These are phyloP conservation scores for Noctua pronuba DNA, from an alignment of 2,888 invertebrate species.

Conservation along the genomic window DNA sequence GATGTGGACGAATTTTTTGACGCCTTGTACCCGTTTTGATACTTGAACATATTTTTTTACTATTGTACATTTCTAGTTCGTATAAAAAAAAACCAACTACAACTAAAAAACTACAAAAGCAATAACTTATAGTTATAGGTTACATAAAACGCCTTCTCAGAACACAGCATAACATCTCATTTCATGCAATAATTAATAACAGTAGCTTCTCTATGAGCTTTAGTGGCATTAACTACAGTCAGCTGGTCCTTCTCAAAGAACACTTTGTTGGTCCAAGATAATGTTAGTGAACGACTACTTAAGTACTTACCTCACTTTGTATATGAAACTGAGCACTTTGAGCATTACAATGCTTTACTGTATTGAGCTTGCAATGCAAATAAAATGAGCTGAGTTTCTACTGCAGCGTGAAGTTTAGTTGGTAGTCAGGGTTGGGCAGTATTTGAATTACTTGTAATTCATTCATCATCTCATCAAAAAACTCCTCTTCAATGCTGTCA, in stretches of 20 bases:
- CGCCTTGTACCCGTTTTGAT: no score
- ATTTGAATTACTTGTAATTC: no score
- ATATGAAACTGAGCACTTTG: conserved; percentile 58
- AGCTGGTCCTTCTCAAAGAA: conserved; percentile 71
- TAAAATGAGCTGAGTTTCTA: conserved; percentile 12
- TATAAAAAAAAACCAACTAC: no score
- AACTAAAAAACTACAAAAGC: background rate
- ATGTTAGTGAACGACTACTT: conserved; percentile 72
- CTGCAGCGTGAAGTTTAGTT: background rate
- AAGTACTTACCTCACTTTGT: conserved; percentile 69
- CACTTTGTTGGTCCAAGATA: conserved; percentile 76
- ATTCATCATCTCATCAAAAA: no score
- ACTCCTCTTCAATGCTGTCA: no score
- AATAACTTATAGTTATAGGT: background rate
- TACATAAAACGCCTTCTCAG: conserved; percentile 26
- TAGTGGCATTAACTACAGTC: conserved; percentile 70
- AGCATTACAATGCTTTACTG: conserved; percentile 60
- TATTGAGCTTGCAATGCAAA: conserved; percentile 26
- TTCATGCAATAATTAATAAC: conserved; percentile 67
- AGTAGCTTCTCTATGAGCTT: conserved; percentile 70
- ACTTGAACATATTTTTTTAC: no score
- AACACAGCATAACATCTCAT: conserved; percentile 62
- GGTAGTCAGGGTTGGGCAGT: no score
- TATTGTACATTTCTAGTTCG: no score
- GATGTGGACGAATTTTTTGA: no score